phyloP scores from a whole-genome alignment of 2,888 invertebrate genomes.

The Plusia festucae region DNA sequence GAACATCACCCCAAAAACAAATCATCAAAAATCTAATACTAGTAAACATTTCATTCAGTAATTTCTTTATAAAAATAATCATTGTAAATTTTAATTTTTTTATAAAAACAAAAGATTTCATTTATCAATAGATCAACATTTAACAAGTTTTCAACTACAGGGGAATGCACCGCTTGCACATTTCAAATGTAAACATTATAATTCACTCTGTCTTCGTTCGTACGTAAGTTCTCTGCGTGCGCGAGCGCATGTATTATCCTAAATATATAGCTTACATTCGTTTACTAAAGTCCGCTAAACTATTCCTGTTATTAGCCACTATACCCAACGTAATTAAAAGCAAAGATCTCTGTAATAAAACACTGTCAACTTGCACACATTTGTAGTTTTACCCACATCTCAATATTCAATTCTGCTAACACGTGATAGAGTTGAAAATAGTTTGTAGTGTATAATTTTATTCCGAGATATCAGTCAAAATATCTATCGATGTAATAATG shows the following conservation, averaged over 20 bases:
- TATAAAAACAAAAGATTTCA: neutral
- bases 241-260: conserved; percentile 37
- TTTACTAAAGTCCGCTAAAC: conserved; percentile 37
- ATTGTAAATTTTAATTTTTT: neutral
- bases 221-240: conserved; percentile 33
- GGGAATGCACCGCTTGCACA: conserved; percentile 34
- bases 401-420: conserved; percentile 12
- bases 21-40: neutral
- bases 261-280: conserved; percentile 43
- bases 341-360: conserved; percentile 50
- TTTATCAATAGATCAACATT: conserved; percentile 12
- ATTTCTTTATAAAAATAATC: neutral
- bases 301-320: conserved; percentile 43
- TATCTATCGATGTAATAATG: neutral
- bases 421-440: conserved; percentile 22
- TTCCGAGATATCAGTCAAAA: conserved; percentile 14
- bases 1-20: neutral
- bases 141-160: conserved; percentile 22
- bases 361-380: conserved; percentile 42
- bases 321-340: conserved; percentile 44
- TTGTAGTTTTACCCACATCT: conserved; percentile 14
- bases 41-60: neutral
- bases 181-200: conserved; percentile 43
- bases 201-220: conserved; percentile 41
- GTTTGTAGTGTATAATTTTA: conserved; percentile 13